Evolutionary conservation across 2,113 vertebrate species (phyloP), one percentile per base, ranked within the genome.

Genomic region (Nothobranchius kuhntae): DNA sequence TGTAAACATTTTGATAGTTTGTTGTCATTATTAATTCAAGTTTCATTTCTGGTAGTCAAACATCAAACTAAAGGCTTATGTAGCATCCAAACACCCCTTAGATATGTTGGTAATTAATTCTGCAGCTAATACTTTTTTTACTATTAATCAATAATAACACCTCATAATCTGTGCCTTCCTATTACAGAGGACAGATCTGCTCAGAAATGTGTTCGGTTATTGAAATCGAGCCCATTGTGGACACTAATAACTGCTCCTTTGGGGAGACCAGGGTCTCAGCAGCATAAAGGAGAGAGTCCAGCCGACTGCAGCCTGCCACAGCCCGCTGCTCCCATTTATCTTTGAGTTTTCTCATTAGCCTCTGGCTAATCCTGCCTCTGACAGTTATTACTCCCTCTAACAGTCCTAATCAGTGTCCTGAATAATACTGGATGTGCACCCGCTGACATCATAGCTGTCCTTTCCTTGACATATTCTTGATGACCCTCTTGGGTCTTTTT

Each of bases 41-140:
- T 30, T 4, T 30, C 30, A 30, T 30, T 30, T 4, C 30, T 30
- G 30, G 30, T 30, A 36, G 85, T 90, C 85, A 85, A 26, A 79
- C 26, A 86, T 89, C 87, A 89, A 90, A 52, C 72, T 17, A 53
- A 55, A 59, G 45, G 15, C 57, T 85, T 88, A 47, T 68, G 65
- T 52, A 85, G 77, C 13, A 13, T 65, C 57, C 61, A 66, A 71
- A 75, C 61, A 57, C 61, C 38, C 51, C 51, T 53, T 38, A 38
- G 36, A 4, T 7, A 38, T 7, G 7, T 3, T 73, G 60, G 58
- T 59, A 53, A 21, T 79, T 68, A 60, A 59, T 56, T 13, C 35
- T 59, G 52, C 42, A 44, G 65, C 76, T 65, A 24, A 1, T 56
- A 26, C 45, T 65, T 58, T n/a, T n/a, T 51, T 53, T 42, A 44